Conservation (phyloP, 2,113 vertebrate species). For the Callipepla squamata region DNA sequence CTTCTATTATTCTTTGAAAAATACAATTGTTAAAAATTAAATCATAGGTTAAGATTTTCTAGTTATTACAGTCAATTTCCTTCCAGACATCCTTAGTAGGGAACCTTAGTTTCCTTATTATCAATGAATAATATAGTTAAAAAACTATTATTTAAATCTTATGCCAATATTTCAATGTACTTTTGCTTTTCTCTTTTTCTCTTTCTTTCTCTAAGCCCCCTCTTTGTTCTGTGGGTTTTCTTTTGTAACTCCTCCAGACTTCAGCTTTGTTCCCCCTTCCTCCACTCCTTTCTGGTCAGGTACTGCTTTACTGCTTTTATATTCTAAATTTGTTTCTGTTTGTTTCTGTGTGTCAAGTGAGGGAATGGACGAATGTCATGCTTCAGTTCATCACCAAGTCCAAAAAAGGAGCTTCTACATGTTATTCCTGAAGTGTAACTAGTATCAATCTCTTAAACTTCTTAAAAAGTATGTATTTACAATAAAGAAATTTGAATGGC, state of each 20-base stretch:
- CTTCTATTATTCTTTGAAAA: conserved; percentile 46
- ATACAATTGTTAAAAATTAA: conserved; percentile 52
- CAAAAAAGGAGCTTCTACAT: not conserved
- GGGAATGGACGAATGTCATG: conserved; percentile 72
- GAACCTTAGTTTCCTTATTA: conserved; percentile 65
- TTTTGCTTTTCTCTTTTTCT: conserved; percentile 84
- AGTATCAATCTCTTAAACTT: not conserved
- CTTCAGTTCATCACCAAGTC: not conserved
- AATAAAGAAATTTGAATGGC: not conserved
- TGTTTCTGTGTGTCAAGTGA: conserved; percentile 55
- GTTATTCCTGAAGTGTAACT: not conserved
- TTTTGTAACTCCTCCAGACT: conserved; percentile 95
- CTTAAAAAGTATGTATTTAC: not conserved
- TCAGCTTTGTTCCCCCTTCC: conserved; percentile 98
- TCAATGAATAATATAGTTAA: conserved; percentile 43
- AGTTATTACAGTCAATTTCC: conserved; percentile 59
- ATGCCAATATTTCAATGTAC: conserved; percentile 80
- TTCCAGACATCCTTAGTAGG: conserved; percentile 61
- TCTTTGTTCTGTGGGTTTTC: conserved; percentile 96
- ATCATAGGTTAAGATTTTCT: conserved; percentile 53
- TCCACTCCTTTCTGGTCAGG: conserved; percentile 99
- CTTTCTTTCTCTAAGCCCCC: conserved; percentile 87
- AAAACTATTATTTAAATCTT: conserved; percentile 65
- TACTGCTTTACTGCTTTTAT: conserved; percentile 86
- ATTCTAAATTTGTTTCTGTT: conserved; percentile 71